These are phyloP conservation scores for Plemyria rubiginata DNA, from an alignment of 2,888 invertebrate species.

Conservation along the genomic window DNA sequence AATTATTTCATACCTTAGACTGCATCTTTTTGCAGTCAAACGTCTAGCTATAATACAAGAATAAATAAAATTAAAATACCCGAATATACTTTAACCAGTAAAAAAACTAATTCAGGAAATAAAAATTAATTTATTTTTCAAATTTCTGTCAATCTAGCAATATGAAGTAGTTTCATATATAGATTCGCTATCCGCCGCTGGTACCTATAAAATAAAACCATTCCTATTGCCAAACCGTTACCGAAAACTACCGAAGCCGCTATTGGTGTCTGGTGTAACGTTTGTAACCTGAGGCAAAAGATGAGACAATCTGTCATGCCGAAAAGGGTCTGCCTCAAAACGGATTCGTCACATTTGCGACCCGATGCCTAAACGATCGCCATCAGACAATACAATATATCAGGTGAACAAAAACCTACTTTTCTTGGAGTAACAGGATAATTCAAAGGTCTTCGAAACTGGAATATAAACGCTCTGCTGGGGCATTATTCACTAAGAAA, in stretches of 20 bases:
- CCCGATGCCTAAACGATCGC: constrained; percentile 1
- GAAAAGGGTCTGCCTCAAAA: constrained; percentile 13
- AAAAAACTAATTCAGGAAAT: no score
- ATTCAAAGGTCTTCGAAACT: not conserved
- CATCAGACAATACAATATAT: constrained; percentile 1
- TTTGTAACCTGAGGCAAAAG: constrained; percentile 17
- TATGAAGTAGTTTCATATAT: no score
- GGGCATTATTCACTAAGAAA: no score
- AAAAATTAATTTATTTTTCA: no score
- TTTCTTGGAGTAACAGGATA: not conserved
- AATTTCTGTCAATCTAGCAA: no score
- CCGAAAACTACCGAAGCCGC: not conserved
- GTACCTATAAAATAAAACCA: no score
- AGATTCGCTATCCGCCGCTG: no score
- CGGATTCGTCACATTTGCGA: not conserved
- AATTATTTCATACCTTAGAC: no score
- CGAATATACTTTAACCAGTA: no score
- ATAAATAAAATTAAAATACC: no score
- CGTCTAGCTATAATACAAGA: no score
- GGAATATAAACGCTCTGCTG: not conserved
- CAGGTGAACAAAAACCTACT: constrained; percentile 4
- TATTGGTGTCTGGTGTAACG: not conserved
- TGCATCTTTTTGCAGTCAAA: no score
- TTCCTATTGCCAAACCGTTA: not conserved
- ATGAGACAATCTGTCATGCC: constrained; percentile 17